Evolutionary conservation across 2,888 invertebrate genomes (phyloP).

Genomic region (Rhyacophila evoluta): DNA sequence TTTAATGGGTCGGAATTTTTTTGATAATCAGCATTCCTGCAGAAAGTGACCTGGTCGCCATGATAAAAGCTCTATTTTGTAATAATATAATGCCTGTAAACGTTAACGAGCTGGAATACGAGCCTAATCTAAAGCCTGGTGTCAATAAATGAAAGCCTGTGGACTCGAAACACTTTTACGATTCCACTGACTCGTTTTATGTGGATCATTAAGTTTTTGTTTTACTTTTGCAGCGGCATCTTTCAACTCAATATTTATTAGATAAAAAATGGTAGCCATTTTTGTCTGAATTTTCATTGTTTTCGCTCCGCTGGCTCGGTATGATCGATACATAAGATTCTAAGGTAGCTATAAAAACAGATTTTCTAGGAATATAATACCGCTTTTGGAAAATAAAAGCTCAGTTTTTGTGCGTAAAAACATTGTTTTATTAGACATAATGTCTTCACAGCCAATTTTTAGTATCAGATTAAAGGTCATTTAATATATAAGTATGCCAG

Average conservation of each 20-base stretch:
- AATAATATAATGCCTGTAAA: conserved; percentile 10
- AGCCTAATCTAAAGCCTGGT: conserved; percentile 1
- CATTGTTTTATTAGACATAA: background rate
- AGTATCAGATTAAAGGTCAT: background rate
- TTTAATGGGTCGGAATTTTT: too few species aligned
- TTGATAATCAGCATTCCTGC: too few species aligned
- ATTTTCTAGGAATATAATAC: background rate
- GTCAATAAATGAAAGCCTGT: conserved; percentile 22
- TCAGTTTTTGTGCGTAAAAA: background rate
- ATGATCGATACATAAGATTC: conserved; percentile 1
- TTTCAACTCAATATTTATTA: conserved; percentile 23
- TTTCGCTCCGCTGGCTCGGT: background rate
- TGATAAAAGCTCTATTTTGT: background rate
- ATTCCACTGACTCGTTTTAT: conserved; percentile 15
- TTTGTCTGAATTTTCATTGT: background rate
- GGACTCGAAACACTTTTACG: background rate
- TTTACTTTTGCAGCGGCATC: conserved; percentile 8
- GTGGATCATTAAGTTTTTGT: conserved; percentile 27
- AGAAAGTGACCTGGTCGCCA: background rate
- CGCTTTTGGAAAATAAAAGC: background rate
- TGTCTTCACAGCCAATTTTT: background rate
- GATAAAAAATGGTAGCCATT: background rate
- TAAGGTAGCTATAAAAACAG: background rate
- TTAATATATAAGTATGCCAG: too few species aligned
- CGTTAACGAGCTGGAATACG: conserved; percentile 22